Evolutionary conservation across 2,797 vertebrate genomes (phyloP).

Genomic region (Florisuga fusca): DNA sequence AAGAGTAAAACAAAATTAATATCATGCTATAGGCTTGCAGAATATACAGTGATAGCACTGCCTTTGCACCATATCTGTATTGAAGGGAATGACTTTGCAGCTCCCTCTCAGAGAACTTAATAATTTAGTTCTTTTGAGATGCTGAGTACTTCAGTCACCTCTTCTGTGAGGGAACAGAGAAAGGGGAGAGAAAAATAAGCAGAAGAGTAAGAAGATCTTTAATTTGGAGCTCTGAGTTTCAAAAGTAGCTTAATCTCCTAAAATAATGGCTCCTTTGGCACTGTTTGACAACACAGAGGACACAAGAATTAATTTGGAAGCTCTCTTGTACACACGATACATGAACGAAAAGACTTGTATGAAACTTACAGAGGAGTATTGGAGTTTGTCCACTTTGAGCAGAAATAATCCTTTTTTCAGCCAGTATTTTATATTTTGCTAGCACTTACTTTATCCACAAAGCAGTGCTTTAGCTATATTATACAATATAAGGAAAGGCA

Average conservation of each 20-base stretch:
- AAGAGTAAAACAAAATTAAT: not conserved
- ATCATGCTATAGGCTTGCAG: not conserved
- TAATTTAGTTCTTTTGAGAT: not conserved
- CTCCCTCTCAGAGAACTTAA: not conserved
- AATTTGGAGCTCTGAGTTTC: not conserved
- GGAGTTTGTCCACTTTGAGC: not conserved
- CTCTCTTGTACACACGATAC: not conserved
- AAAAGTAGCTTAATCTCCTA: not conserved
- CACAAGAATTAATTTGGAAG: not conserved
- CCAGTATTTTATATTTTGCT: not conserved
- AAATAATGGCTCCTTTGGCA: not conserved
- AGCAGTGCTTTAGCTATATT: not conserved
- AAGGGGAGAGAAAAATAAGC: not conserved
- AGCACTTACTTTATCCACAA: not conserved
- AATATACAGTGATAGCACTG: not conserved
- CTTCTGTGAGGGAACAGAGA: not conserved
- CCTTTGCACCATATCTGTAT: not conserved
- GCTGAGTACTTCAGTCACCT: not conserved
- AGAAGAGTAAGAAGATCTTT: not conserved
- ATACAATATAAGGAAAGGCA: conserved; percentile 2
- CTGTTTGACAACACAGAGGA: not conserved
- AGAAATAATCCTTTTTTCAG: not conserved
- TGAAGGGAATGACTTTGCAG: not conserved
- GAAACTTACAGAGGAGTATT: not conserved
- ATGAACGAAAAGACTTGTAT: not conserved